Conservation (phyloP, 2,797 vertebrate genomes). For the Natrix natrix region DNA sequence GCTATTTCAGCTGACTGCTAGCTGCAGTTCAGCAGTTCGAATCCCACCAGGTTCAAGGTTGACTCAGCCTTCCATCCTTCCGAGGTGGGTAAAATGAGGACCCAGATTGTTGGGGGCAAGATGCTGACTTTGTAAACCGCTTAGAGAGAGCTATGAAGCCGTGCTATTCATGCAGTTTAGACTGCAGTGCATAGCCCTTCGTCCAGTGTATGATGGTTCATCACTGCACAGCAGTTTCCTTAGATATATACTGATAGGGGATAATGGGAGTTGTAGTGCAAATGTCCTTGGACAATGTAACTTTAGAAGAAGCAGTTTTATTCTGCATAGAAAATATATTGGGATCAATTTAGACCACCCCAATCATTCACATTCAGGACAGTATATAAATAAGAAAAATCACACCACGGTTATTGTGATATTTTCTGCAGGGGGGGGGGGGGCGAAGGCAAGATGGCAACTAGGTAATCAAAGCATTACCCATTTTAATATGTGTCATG, state of each 20-base stretch:
- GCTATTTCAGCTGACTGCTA: too few relatives aligned
- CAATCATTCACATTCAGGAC: not conserved
- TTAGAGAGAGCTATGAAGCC: too few relatives aligned
- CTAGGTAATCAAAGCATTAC: not conserved
- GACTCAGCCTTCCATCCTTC: too few relatives aligned
- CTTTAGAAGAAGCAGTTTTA: not conserved
- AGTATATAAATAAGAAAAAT: not conserved
- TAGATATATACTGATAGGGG: not conserved
- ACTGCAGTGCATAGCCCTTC: not conserved
- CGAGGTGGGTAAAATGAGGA: too few relatives aligned
- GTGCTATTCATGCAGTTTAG: not conserved
- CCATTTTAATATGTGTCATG: not conserved
- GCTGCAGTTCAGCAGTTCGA: too few relatives aligned
- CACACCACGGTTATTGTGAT: not conserved
- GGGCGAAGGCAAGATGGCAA: not conserved
- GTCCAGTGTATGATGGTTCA: not conserved
- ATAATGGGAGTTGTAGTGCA: not conserved
- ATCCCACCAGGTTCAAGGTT: too few relatives aligned
- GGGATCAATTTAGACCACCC: not conserved
- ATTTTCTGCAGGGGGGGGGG: not conserved
- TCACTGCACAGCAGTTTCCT: not conserved
- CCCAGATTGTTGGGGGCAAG: too few relatives aligned
- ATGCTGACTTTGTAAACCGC: too few relatives aligned
- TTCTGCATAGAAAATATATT: not conserved
- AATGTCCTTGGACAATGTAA: not conserved